Evolutionary conservation across 2,888 invertebrate genomes (phyloP), one percentile per base, ranked within the genome.

Genomic region (Polylopha cassiicola): DNA sequence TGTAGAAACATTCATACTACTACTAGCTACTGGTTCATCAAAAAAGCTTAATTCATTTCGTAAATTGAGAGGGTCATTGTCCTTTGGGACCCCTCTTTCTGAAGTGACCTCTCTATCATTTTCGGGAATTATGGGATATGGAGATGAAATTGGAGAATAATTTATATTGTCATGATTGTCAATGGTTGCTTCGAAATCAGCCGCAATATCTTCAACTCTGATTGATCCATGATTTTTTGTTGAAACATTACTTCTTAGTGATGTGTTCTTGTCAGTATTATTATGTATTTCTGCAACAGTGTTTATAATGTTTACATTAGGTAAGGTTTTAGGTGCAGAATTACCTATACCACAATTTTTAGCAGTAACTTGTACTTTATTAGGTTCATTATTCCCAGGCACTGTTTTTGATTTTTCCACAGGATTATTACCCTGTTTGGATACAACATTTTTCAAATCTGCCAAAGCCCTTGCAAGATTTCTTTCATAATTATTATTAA

Each of bases 11-110:
- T 76, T 85, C 72, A 85, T 74, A 46, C 82, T 85, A 41, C 84
- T 85, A 39, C 74, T 79, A 7, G 85, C 85, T n/a, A 74, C 69
- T 15, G 85, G 85, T 14, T 79, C 80, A 60, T 79, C 77, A 61
- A 84, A 84, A 59, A 82, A 84, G 48, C 82, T 84, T 0, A 71
- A 17, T 18, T 78, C 65, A 13, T 65, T 71, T 59, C 56, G 61
- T 27, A 78, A 53, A 46, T 80, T 79, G 1, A 78, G 51, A 5
- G 82, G 81, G 41, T 82, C 80, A 45, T 62, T 58, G 38, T 24
- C 9, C 26, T 31, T 34, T 28, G 34, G 6, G 16, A 48, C 37
- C 13, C 50, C 36, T 34, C 29, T 50, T 22, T 45, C 47, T 8
- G 48, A 38, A 13, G 34, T 59, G 17, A 47, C 34, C 29, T 41